These are phyloP conservation scores for Linnaemya vulpina DNA, from an alignment of 2,888 invertebrate species.

Conservation along the genomic window DNA sequence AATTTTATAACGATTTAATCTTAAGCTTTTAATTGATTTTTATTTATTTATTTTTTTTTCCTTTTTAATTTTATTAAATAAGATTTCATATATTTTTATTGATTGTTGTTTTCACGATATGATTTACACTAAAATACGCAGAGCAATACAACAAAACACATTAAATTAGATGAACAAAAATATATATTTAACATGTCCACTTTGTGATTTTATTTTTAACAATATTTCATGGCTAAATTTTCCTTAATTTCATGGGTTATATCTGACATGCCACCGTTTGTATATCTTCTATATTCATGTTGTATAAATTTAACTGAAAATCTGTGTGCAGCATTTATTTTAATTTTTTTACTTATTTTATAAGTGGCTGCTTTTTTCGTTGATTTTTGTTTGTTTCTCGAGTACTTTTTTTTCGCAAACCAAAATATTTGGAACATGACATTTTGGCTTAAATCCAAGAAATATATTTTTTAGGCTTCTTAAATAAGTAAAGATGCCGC, in stretches of 20 bases:
- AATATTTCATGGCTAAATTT: slow-evolving; percentile 42
- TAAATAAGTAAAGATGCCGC: slow-evolving; percentile 41
- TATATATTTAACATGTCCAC: not conserved
- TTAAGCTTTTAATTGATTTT: slow-evolving; percentile 22
- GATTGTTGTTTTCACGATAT: slow-evolving; percentile 46
- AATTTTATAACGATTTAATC: slow-evolving; percentile 28
- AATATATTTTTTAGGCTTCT: slow-evolving; percentile 64
- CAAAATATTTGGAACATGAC: slow-evolving; percentile 69
- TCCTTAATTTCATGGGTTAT: slow-evolving; percentile 21
- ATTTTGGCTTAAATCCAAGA: slow-evolving; percentile 72
- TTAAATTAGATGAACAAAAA: slow-evolving; percentile 1
- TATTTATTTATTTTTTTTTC: not conserved
- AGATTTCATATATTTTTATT: slow-evolving; percentile 10
- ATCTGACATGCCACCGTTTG: slow-evolving; percentile 10
- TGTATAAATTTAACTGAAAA: slow-evolving; percentile 49
- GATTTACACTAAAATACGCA: slow-evolving; percentile 42
- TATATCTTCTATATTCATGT: not conserved
- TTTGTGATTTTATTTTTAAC: not conserved
- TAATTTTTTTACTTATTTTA: too few relatives aligned
- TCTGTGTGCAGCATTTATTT: slow-evolving; percentile 40
- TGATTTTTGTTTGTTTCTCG: slow-evolving; percentile 17
- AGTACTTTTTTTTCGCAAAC: slow-evolving; percentile 32
- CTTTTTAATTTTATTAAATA: slow-evolving; percentile 31
- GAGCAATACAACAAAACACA: not conserved
- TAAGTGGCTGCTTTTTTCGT: slow-evolving; percentile 10